These are phyloP conservation scores for Acronicta leporina DNA, from an alignment of 2,888 invertebrate genomes.

Conservation along the genomic window DNA sequence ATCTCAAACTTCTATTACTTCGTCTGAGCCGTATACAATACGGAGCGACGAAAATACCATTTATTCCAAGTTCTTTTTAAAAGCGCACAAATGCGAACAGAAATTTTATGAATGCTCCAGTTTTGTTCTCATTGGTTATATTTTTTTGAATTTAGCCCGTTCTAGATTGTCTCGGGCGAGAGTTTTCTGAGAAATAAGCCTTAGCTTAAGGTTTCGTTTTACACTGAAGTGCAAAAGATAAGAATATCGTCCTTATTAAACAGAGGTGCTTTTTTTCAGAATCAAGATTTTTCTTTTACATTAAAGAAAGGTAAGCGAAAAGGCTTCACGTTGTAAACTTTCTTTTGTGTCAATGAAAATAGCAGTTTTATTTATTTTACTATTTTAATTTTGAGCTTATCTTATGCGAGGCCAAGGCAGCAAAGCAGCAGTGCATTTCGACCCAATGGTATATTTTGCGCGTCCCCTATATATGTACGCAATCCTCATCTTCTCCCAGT, in stretches of 20 bases:
- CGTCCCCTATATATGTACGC: too few species aligned
- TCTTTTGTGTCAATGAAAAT: too few species aligned
- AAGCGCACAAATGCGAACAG: slow-evolving; percentile 46
- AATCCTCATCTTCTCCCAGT: too few species aligned
- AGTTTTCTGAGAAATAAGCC: slow-evolving; percentile 64
- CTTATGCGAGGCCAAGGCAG: too few species aligned
- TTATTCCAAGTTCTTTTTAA: slow-evolving; percentile 58
- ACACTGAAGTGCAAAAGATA: slow-evolving; percentile 53
- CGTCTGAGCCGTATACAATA: slow-evolving; percentile 29
- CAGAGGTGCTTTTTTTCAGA: slow-evolving; percentile 27
- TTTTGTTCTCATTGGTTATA: slow-evolving; percentile 53
- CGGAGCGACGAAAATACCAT: slow-evolving; percentile 44
- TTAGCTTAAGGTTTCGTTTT: slow-evolving; percentile 40
- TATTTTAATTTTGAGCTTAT: too few species aligned
- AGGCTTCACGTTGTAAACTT: slow-evolving; percentile 17
- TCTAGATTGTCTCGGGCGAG: slow-evolving; percentile 62
- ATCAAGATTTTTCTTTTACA: slow-evolving; percentile 41
- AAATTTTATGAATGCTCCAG: slow-evolving; percentile 55
- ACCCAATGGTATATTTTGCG: too few species aligned
- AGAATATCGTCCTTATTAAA: slow-evolving; percentile 51
- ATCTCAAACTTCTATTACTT: slow-evolving; percentile 36
- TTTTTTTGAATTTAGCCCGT: slow-evolving; percentile 62
- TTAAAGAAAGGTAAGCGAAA: slow-evolving; percentile 33
- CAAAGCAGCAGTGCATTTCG: too few species aligned
- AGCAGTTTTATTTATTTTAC: too few species aligned